These are phyloP conservation scores for Rhamnusium bicolor DNA, from an alignment of 2,888 invertebrate species.

Conservation along the genomic window DNA sequence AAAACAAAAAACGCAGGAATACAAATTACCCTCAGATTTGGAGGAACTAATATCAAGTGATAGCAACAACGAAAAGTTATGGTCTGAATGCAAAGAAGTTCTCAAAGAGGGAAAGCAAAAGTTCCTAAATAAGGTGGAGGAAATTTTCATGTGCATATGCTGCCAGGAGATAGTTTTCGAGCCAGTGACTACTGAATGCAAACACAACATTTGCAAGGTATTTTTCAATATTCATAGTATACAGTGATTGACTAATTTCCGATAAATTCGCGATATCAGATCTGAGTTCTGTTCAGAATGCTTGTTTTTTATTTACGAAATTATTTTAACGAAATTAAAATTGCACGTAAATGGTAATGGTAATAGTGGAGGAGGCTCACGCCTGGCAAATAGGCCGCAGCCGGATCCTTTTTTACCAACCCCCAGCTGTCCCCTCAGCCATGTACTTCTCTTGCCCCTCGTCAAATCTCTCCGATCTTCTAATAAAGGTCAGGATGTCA, in stretches of 20 bases:
- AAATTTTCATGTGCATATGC: conserved; percentile 83
- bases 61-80: conserved; percentile 76
- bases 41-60: conserved; percentile 74
- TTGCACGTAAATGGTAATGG: too few relatives aligned
- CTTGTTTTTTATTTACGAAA: too few relatives aligned
- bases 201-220: conserved; percentile 84
- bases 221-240: conserved; percentile 39
- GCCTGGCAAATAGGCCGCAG: too few relatives aligned
- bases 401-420: too few relatives aligned
- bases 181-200: conserved; percentile 83
- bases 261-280: too few relatives aligned
- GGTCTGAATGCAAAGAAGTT: conserved; percentile 77
- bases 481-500: too few relatives aligned
- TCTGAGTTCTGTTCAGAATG: too few relatives aligned
- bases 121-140: conserved; percentile 78
- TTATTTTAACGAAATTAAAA: too few relatives aligned
- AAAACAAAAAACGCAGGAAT: conserved; percentile 67
- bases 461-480: too few relatives aligned
- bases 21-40: conserved; percentile 64
- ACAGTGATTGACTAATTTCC: neutral
- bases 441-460: too few relatives aligned
- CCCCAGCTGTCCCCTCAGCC: too few relatives aligned
- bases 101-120: conserved; percentile 74
- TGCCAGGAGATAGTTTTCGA: conserved; percentile 82
- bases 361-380: too few relatives aligned